Conservation (phyloP, 2,888 invertebrate species). For the Standfussiana lucernea region DNA sequence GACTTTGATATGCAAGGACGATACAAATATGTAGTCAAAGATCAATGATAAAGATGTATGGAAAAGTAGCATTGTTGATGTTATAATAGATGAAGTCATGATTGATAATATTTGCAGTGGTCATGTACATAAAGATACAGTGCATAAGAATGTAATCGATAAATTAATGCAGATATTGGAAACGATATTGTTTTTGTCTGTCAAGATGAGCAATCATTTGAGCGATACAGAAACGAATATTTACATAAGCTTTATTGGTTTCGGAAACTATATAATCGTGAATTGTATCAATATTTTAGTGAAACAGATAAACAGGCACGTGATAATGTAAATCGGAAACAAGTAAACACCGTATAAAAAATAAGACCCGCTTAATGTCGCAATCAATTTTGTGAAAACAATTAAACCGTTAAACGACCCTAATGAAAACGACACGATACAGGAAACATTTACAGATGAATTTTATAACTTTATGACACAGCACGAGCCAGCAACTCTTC, state of each 20-base stretch:
- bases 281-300: not conserved
- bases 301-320: not conserved
- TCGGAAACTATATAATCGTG: not conserved
- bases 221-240: not conserved
- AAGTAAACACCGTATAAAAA: constrained; percentile 4
- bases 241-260: constrained; percentile 11
- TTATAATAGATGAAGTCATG: constrained; percentile 20
- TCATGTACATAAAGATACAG: constrained; percentile 10
- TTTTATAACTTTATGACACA: constrained; percentile 69
- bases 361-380: not conserved
- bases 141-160: not conserved
- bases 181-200: not conserved
- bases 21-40: constrained; percentile 63
- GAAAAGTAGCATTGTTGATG: constrained; percentile 43
- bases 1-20: constrained; percentile 75
- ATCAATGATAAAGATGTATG: constrained; percentile 60
- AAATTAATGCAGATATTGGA: not conserved
- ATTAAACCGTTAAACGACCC: constrained; percentile 46
- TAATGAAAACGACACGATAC: constrained; percentile 25
- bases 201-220: not conserved
- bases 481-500: constrained; percentile 67
- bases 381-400: constrained; percentile 35
- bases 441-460: constrained; percentile 63
- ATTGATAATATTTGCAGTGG: constrained; percentile 16
- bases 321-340: constrained; percentile 25